Conservation (phyloP, 2,797 vertebrate genomes). For the Molossus molossus region DNA sequence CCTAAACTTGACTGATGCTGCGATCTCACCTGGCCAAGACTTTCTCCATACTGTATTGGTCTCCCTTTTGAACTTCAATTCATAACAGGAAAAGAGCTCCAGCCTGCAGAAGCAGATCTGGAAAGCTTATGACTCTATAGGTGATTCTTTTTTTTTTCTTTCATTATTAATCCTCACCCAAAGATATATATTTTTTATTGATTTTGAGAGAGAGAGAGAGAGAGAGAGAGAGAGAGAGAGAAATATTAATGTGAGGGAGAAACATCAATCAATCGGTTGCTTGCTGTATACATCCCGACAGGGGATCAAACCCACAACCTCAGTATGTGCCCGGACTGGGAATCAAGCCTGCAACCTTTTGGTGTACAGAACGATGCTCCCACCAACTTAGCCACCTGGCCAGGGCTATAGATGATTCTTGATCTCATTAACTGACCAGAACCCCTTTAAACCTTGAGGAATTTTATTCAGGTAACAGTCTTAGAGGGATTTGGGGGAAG, state of each 20-base stretch:
- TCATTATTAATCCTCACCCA: too few relatives aligned
- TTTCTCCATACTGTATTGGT: background rate
- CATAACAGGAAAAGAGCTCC: background rate
- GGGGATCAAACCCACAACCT: background rate
- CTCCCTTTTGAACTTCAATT: conserved; percentile 1
- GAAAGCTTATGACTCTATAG: background rate
- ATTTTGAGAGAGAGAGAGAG: too few relatives aligned
- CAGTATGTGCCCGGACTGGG: background rate
- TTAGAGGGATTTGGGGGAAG: background rate
- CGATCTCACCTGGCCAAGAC: background rate
- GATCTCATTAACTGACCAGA: background rate
- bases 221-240: too few relatives aligned
- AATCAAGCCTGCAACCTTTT: background rate
- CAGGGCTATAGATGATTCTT: background rate
- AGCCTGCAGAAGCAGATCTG: background rate
- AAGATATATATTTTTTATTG: too few relatives aligned
- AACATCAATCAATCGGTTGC: background rate
- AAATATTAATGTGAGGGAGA: too few relatives aligned
- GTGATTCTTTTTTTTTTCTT: background rate
- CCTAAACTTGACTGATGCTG: background rate
- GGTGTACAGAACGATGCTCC: background rate
- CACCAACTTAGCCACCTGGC: background rate
- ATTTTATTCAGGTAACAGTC: background rate
- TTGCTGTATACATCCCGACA: background rate
- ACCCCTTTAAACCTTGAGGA: background rate